Conservation (phyloP, 2,113 vertebrate species). For the Pseudois nayaur region DNA sequence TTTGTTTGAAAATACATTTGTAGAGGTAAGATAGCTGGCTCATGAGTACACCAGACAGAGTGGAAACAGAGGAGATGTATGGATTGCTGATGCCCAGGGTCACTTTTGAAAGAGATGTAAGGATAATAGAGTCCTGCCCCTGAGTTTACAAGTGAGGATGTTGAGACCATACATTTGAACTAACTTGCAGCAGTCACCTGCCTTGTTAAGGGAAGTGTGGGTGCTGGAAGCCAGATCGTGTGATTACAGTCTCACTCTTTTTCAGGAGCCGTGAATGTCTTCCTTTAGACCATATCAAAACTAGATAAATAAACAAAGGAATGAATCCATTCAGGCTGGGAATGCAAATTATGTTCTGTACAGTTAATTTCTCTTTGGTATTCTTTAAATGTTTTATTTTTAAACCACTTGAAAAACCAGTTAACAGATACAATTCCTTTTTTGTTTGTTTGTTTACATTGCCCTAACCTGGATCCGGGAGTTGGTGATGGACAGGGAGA, state of each 20-base stretch:
- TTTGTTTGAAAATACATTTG: neutral
- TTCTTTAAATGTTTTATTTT: neutral
- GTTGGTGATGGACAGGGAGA: too few species aligned
- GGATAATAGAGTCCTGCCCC: neutral
- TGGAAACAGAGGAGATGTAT: neutral
- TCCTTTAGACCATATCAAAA: neutral
- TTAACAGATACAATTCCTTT: neutral
- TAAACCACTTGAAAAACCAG: neutral
- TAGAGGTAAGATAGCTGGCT: neutral
- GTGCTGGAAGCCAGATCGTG: too few species aligned
- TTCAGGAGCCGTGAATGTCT: neutral
- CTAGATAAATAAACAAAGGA: neutral
- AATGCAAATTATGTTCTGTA: neutral
- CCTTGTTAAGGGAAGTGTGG: too few species aligned
- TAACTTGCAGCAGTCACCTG: neutral
- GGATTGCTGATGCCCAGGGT: neutral
- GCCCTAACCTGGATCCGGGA: neutral
- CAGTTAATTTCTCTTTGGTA: neutral
- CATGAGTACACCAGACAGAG: neutral
- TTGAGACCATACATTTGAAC: neutral
- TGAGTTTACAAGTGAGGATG: neutral
- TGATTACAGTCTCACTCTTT: neutral
- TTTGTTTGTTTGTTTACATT: neutral
- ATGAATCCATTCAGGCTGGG: neutral
- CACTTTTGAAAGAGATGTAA: neutral